These are phyloP conservation scores for Halichoerus grypus DNA, from an alignment of 2,113 vertebrate genomes.

Conservation along the genomic window DNA sequence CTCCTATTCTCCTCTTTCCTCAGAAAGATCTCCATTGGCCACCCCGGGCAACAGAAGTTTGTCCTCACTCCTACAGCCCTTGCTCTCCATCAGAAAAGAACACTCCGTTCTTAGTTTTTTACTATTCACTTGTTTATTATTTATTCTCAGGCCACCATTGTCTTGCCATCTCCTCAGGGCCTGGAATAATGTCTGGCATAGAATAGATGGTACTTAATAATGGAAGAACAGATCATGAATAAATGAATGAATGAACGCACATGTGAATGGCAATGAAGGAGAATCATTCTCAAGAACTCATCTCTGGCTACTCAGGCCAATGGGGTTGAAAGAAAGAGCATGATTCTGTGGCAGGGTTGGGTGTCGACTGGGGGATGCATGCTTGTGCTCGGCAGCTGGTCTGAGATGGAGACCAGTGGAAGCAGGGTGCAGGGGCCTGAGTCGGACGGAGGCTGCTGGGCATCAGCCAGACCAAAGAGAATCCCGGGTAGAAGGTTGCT, in stretches of 20 bases:
- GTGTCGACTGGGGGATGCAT: background rate
- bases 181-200: background rate
- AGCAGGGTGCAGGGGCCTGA: accelerated
- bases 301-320: background rate
- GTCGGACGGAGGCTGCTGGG: accelerated
- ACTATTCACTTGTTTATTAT: background rate
- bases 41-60: background rate
- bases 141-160: background rate
- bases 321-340: background rate
- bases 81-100: background rate
- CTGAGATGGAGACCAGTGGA: background rate
- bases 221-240: background rate
- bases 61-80: background rate
- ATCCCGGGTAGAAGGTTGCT: background rate
- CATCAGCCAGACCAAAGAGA: background rate
- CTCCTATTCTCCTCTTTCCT: background rate
- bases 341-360: background rate
- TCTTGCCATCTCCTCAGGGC: background rate
- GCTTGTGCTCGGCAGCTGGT: too few relatives aligned
- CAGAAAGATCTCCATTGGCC: background rate
- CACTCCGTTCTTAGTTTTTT: background rate
- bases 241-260: background rate
- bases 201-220: background rate
- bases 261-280: background rate
- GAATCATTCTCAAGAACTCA: background rate